Conservation (phyloP, 2,797 vertebrate genomes). For the Crocidura indochinensis region DNA sequence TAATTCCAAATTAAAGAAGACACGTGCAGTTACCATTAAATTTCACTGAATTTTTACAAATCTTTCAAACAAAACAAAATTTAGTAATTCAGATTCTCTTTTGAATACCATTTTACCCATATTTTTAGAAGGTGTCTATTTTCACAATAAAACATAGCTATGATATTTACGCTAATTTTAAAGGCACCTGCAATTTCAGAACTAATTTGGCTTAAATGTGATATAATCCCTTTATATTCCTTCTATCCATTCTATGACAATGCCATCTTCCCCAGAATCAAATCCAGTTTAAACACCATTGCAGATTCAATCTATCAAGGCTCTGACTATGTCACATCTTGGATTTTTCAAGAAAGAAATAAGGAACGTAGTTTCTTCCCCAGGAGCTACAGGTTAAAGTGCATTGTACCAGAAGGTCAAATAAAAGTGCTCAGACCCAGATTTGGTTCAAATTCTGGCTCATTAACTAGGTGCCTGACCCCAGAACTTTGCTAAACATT, state of each 20-base stretch:
- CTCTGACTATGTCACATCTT: not conserved
- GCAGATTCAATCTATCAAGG: not conserved
- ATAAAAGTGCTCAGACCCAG: not conserved
- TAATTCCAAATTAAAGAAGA: constrained; percentile 60
- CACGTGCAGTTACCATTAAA: not conserved
- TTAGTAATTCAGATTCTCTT: constrained; percentile 11
- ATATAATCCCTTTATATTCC: not conserved
- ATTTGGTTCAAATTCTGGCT: constrained; percentile 10
- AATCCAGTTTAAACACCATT: not conserved
- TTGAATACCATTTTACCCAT: constrained; percentile 39
- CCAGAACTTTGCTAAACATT: constrained; percentile 32
- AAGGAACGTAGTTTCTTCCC: constrained; percentile 39
- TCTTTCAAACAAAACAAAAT: constrained; percentile 58
- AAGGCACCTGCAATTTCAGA: constrained; percentile 24
- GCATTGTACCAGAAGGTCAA: not conserved
- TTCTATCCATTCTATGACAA: not conserved
- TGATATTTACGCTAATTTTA: constrained; percentile 7
- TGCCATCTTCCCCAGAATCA: constrained; percentile 23
- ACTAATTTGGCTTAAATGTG: not conserved
- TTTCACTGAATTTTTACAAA: constrained; percentile 20
- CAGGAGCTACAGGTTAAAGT: not conserved
- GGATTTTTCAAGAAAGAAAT: constrained; percentile 38
- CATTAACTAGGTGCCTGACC: constrained; percentile 1
- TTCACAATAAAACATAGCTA: constrained; percentile 21
- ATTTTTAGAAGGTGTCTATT: constrained; percentile 7